Conservation (phyloP, 2,113 vertebrate genomes). For the Mionectes macconnelli region DNA sequence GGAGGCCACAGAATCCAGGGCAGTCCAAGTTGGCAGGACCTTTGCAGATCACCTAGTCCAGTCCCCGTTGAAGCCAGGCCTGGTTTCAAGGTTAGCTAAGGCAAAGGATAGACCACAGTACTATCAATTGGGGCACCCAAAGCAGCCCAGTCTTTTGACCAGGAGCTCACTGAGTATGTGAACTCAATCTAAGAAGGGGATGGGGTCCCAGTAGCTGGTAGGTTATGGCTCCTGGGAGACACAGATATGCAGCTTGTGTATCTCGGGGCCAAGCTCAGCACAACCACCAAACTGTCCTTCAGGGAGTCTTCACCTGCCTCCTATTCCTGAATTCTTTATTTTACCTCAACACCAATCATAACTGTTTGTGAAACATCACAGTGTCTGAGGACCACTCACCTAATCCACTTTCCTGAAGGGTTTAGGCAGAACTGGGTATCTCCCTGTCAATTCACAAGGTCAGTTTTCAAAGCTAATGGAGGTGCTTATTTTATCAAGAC, state of each 20-base stretch:
- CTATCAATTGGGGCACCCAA: not conserved
- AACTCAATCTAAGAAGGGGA: not conserved
- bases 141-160: not conserved
- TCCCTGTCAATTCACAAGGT: not conserved
- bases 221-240: not conserved
- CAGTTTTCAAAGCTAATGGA: not conserved
- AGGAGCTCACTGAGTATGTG: not conserved
- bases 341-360: not conserved
- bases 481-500: not conserved
- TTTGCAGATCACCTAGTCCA: not conserved
- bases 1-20: not conserved
- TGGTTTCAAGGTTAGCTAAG: not conserved
- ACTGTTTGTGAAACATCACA: not conserved
- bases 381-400: not conserved
- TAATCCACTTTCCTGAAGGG: not conserved
- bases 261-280: accelerated
- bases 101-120: not conserved
- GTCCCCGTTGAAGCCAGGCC: not conserved
- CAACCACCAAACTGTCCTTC: not conserved
- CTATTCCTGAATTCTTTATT: not conserved
- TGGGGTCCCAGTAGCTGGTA: not conserved
- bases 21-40: not conserved
- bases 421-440: not conserved
- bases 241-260: not conserved
- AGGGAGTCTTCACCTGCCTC: not conserved